These are phyloP conservation scores for Yoshiicerus persimilis DNA, from an alignment of 1,140 invertebrate species.

Conservation along the genomic window DNA sequence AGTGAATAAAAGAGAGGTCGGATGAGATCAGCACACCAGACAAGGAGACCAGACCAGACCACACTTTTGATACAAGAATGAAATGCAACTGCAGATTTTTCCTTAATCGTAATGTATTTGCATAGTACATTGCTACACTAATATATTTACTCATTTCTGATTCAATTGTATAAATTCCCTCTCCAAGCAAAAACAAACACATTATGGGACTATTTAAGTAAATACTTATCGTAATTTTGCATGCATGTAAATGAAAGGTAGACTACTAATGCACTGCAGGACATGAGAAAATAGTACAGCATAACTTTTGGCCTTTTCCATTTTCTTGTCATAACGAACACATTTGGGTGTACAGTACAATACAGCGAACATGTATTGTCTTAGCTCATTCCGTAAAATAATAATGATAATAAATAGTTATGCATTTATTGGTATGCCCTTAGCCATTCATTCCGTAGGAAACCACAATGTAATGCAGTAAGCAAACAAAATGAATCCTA, in stretches of 20 bases:
- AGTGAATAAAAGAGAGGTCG: not conserved
- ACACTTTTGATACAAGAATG: not conserved
- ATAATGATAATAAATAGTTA: conserved; percentile 5
- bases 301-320: not conserved
- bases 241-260: not conserved
- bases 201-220: not conserved
- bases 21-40: not conserved
- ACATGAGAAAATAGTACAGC: not conserved
- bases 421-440: not conserved
- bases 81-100: not conserved
- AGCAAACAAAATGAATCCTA: not conserved
- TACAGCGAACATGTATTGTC: no score
- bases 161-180: not conserved
- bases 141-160: not conserved
- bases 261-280: not conserved
- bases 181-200: not conserved
- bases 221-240: not conserved
- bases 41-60: no score
- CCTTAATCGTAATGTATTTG: not conserved
- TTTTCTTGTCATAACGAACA: not conserved
- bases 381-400: not conserved
- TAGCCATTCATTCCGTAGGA: not conserved
- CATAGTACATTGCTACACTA: not conserved
- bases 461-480: not conserved
- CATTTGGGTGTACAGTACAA: not conserved